phyloP scores from a whole-genome alignment of 2,113 vertebrate genomes.

The Tragulus kanchil region DNA sequence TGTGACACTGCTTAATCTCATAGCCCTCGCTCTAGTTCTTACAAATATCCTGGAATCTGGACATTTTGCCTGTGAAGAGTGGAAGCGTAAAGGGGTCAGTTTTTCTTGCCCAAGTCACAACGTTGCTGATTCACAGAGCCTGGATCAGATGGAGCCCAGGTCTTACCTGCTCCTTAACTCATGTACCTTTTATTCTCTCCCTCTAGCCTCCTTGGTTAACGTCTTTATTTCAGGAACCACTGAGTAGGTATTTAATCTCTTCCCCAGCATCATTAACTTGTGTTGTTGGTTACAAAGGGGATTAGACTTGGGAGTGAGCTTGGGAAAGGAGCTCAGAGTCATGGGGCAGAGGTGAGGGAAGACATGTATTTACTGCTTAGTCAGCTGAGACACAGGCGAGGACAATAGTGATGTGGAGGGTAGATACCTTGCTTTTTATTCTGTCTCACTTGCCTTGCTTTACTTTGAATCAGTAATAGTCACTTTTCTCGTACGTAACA shows the following conservation, averaged over 20 bases:
- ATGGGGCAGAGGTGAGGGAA: accelerated
- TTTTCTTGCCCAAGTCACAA: background rate
- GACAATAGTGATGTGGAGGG: background rate
- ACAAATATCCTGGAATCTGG: background rate
- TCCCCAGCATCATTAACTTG: background rate
- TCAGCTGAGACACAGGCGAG: too few species aligned
- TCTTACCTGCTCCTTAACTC: background rate
- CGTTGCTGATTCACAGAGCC: background rate
- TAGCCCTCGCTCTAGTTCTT: too few species aligned
- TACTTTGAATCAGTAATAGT: background rate
- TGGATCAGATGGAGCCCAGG: background rate
- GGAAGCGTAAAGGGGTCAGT: background rate
- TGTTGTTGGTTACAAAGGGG: background rate
- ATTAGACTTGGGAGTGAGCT: background rate
- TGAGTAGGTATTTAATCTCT: background rate
- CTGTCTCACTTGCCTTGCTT: background rate
- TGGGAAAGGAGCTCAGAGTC: background rate
- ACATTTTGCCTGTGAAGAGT: background rate
- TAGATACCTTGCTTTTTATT: background rate
- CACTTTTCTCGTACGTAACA: background rate
- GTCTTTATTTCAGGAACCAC: slow-evolving; percentile 19
- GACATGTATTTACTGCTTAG: background rate
- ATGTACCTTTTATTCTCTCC: background rate
- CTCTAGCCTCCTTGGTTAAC: background rate
- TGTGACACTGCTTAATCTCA: background rate